phyloP scores from a whole-genome alignment of 2,888 invertebrate genomes.

The Cantharis lateralis region DNA sequence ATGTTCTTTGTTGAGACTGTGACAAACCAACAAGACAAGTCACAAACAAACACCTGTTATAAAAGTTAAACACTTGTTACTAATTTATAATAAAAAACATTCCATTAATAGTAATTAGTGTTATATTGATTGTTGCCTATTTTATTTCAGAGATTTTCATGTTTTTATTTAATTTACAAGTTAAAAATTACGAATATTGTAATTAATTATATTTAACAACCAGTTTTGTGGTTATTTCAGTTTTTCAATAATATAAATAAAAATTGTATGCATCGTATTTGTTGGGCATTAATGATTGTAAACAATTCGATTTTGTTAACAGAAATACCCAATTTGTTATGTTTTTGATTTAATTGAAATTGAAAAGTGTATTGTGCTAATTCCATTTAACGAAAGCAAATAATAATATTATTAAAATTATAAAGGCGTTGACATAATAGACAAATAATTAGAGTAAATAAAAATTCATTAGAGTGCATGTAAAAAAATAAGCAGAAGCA shows the following conservation, averaged over 20 bases:
- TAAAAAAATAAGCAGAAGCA: conserved; percentile 19
- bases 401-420: neutral
- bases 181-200: too few species aligned
- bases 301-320: neutral
- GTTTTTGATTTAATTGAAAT: neutral
- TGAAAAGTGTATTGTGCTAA: neutral
- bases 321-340: neutral
- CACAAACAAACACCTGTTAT: neutral
- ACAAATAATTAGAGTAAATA: neutral
- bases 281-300: neutral
- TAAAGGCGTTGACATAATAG: neutral
- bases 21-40: neutral
- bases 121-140: neutral
- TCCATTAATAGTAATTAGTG: neutral
- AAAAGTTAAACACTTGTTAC: neutral
- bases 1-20: neutral
- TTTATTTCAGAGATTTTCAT: too few species aligned
- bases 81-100: neutral
- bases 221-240: neutral
- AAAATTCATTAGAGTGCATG: conserved; percentile 8
- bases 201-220: neutral
- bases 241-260: too few species aligned
- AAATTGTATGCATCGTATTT: too few species aligned
- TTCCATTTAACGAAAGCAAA: neutral
- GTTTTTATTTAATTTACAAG: too few species aligned